A percentile compares a stretch with the other conserved stretches of the same genome.
Conservation (phyloP, 2,888 invertebrate species). For the Deilephila elpenor region DNA sequence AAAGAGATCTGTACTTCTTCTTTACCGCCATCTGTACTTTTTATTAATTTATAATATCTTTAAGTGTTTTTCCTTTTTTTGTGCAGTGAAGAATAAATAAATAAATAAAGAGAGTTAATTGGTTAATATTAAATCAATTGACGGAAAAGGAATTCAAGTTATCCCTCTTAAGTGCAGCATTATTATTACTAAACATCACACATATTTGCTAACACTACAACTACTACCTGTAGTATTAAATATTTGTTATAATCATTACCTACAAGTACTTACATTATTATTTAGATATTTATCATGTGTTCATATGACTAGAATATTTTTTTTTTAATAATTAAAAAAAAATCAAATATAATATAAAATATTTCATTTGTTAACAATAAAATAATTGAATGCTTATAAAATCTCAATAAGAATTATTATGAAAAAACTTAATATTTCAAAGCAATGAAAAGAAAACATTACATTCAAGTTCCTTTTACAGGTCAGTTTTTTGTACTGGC, state of each 20-base stretch:
- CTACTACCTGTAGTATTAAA: not conserved
- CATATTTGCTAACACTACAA: not conserved
- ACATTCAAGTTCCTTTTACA: not conserved
- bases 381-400: not conserved
- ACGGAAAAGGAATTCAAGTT: too few relatives aligned
- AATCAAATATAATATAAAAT: not conserved
- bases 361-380: not conserved
- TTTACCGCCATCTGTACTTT: too few relatives aligned
- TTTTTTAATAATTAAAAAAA: not conserved
- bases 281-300: slow-evolving; percentile 5
- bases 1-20: too few relatives aligned
- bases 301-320: not conserved
- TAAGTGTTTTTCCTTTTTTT: too few relatives aligned
- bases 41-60: too few relatives aligned
- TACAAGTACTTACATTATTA: not conserved
- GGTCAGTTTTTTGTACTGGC: not conserved
- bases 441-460: not conserved
- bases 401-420: too few relatives aligned
- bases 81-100: too few relatives aligned
- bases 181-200: not conserved
- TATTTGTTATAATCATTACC: not conserved
- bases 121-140: too few relatives aligned
- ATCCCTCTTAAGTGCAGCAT: too few relatives aligned
- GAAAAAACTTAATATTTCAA: not conserved
- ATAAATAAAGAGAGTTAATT: too few relatives aligned